phyloP scores from a whole-genome alignment of 2,888 invertebrate genomes.

The Mactromeris polynyma region DNA sequence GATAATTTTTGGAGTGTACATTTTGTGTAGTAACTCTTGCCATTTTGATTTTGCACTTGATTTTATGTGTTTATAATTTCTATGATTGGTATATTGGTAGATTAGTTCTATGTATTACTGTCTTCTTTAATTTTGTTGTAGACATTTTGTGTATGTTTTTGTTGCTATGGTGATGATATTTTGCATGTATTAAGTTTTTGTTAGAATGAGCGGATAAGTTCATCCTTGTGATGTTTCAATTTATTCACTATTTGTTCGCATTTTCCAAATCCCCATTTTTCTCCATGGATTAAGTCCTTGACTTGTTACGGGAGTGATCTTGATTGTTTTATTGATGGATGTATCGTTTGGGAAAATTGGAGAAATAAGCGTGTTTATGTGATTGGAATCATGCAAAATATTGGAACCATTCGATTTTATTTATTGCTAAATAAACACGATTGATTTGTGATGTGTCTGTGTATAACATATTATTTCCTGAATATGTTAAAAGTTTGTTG shows the following conservation, averaged over 20 bases:
- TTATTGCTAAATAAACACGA: background rate
- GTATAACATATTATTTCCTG: background rate
- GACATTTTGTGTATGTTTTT: background rate
- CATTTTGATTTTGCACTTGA: slow-evolving; percentile 48
- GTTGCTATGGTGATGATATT: background rate
- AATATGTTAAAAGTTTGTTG: no score
- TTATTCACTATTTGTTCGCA: no score
- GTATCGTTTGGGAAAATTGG: no score
- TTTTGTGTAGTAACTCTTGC: slow-evolving; percentile 43
- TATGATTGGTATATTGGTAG: background rate
- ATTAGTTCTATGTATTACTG: background rate
- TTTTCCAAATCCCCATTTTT: no score
- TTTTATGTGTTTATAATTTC: slow-evolving; percentile 5
- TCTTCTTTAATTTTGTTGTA: background rate
- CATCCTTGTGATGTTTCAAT: no score
- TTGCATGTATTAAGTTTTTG: background rate
- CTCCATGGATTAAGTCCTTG: no score
- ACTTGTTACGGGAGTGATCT: no score
- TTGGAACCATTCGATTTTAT: background rate
- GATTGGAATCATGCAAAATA: background rate
- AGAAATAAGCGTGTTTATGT: no score
- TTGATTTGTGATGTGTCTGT: background rate
- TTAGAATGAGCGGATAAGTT: no score
- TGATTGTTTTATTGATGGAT: no score
- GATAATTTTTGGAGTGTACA: background rate